A percentile compares a stretch with the other conserved stretches of the same genome.
Conservation (phyloP, 1,140 invertebrate genomes). For the Bombus breviceps region DNA sequence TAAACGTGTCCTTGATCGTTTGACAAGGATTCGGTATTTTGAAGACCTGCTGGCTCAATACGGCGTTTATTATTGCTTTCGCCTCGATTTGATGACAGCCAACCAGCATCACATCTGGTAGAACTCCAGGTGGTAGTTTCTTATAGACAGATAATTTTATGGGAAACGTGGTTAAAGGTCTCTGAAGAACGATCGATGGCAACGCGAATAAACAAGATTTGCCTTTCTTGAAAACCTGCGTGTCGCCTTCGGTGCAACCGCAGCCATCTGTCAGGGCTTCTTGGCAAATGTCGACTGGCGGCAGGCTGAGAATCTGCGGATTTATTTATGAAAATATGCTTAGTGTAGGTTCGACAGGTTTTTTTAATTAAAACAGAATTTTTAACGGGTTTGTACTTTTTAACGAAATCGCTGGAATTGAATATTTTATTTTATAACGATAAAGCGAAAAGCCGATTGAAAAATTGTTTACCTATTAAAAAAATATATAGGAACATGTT, state of each 20-base stretch:
- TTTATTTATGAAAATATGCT: not conserved
- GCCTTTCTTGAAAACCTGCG: slow-evolving; percentile 77
- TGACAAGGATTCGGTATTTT: slow-evolving; percentile 62
- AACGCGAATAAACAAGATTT: slow-evolving; percentile 82
- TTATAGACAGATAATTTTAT: slow-evolving; percentile 77
- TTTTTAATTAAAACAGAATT: too few species aligned
- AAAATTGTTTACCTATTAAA: not conserved
- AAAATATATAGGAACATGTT: not conserved
- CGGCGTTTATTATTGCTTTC: slow-evolving; percentile 71
- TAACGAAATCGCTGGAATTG: too few species aligned
- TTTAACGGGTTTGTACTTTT: too few species aligned
- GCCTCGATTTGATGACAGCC: slow-evolving; percentile 73
- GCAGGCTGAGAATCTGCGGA: slow-evolving; percentile 75
- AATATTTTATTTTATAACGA: too few species aligned
- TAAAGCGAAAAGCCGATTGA: too few species aligned
- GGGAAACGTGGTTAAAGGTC: slow-evolving; percentile 74
- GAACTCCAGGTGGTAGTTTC: slow-evolving; percentile 74
- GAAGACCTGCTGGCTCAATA: slow-evolving; percentile 66
- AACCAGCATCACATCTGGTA: slow-evolving; percentile 78
- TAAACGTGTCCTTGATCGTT: slow-evolving; percentile 84
- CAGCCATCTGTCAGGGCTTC: slow-evolving; percentile 68
- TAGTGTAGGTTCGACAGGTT: not conserved
- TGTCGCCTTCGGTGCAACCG: slow-evolving; percentile 59
- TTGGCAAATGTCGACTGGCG: slow-evolving; percentile 76
- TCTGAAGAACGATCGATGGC: slow-evolving; percentile 62